Conservation (phyloP, 1,140 invertebrate genomes). For the Trichonephila inaurata region DNA sequence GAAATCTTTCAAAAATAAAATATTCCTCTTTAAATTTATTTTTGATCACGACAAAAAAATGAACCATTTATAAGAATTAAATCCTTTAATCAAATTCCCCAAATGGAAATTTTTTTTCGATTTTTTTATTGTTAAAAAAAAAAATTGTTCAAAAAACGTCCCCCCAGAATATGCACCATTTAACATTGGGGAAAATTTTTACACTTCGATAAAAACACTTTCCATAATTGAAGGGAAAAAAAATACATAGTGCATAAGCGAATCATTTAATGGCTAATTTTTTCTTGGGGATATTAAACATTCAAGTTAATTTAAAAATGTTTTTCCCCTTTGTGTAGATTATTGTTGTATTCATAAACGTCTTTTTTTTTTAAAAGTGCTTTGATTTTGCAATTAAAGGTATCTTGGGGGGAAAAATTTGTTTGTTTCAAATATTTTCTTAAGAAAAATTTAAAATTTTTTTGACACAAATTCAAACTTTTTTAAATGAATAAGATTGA, state of each 20-base stretch:
- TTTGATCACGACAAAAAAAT: not conserved
- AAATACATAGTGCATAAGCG: not conserved
- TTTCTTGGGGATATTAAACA: not conserved
- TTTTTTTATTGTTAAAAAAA: not conserved
- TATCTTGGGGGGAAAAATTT: too few relatives aligned
- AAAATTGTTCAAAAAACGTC: not conserved
- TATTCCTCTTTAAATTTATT: not conserved
- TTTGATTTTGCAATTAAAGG: too few relatives aligned
- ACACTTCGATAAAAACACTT: not conserved
- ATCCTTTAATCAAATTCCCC: not conserved
- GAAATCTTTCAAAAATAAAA: not conserved
- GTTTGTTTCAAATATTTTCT: too few relatives aligned
- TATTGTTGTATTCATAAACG: too few relatives aligned
- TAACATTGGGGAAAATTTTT: not conserved
- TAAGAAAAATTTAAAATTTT: too few relatives aligned
- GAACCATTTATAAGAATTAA: conserved; percentile 5
- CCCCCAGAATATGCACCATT: not conserved
- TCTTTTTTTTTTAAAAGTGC: too few relatives aligned
- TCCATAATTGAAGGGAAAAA: not conserved
- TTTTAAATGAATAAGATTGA: too few relatives aligned
- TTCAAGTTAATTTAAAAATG: not conserved
- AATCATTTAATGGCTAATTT: conserved; percentile 11
- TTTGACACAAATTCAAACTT: too few relatives aligned
- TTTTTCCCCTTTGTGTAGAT: too few relatives aligned
- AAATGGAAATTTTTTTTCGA: not conserved